Base-by-base conservation (phyloP, 2,888 invertebrate genomes). In the Belgica antarctica region DNA sequence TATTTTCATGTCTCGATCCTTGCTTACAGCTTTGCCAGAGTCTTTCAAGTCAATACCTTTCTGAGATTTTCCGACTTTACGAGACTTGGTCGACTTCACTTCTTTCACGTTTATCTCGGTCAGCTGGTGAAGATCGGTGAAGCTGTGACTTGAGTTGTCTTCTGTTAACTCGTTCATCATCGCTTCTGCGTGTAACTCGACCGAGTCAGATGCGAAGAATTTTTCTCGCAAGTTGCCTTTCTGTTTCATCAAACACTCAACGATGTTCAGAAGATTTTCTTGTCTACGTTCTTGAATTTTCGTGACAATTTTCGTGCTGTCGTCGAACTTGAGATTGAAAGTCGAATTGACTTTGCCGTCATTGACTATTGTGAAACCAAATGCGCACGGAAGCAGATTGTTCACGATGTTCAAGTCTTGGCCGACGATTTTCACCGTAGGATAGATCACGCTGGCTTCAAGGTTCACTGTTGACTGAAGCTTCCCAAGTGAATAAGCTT, bases 401-500 rank as follows among this genome's bases (percentile, higher is more conserved):
- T 15, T 46, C 10, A 19, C 36, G 22, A 69, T 34, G 12, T 59
- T 22, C 7, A 69, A n/a, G 3, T 69, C 59, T 19, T 34, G n/a
- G n/a, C 22, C 15, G 3, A 59, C 57, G 28, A 69, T 15, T 31
- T 69, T 57, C 7, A 69, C 15, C 15, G 41, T 24, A 10, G 69
- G 69, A 69, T 59, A 69, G 10, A 59, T 69, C 3, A 59, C 15
- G 22, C 22, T 57, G 8, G 69, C 69, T 15, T 24, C 12, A 2
- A 69, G 34, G 10, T 59, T 57, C 25, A 69, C 12, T n/a, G 59
- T 59, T 24, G 22, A 57, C 27, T 59, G 69, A 28, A 59, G 47
- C 57, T 59, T 22, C 12, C 69, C 59, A 8, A 69, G 19, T 4
- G 69, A 57, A 59, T 34, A 69, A 17, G 69, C 69, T 69, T 34